These are phyloP conservation scores for Meta bourneti DNA, from an alignment of 2,888 invertebrate species.

Conservation along the genomic window DNA sequence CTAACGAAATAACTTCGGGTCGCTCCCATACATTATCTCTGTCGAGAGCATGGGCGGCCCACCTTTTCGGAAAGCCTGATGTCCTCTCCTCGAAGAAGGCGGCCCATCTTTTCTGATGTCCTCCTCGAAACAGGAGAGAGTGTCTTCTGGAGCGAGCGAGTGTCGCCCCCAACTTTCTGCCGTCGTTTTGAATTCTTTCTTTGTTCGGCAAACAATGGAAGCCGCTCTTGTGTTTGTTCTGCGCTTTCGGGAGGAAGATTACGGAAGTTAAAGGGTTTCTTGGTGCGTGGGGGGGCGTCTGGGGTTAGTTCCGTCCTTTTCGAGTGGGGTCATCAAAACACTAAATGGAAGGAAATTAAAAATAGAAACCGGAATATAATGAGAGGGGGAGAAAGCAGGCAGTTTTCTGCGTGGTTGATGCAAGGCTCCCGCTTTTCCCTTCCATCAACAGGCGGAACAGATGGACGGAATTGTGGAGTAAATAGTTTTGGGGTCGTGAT, in stretches of 20 bases:
- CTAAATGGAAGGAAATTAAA: slow-evolving; percentile 12
- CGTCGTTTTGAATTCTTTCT: slow-evolving; percentile 38
- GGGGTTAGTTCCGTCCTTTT: slow-evolving; percentile 1
- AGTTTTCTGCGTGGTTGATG: no score
- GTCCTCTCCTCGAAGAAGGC: not conserved
- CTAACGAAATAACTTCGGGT: no score
- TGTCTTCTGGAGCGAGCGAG: not conserved
- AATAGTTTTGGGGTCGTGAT: no score
- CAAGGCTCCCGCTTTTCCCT: no score
- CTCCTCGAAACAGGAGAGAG: not conserved
- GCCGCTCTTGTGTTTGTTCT: slow-evolving; percentile 30
- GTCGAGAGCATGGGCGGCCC: no score
- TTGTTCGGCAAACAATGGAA: slow-evolving; percentile 50
- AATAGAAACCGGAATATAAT: not conserved
- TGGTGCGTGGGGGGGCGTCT: not conserved
- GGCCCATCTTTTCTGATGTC: not conserved
- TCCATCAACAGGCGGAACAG: no score
- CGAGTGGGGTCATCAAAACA: slow-evolving; percentile 7
- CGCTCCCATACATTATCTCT: no score
- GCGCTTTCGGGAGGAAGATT: not conserved
- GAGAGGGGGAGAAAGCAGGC: no score
- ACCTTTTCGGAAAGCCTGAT: no score
- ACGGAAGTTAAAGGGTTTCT: slow-evolving; percentile 23
- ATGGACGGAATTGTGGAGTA: no score
- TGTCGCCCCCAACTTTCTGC: slow-evolving; percentile 24